A percentile compares a stretch with the other conserved stretches of the same genome.
phyloP scores from a whole-genome alignment of 2,888 invertebrate genomes.

The Epistrophella euchroma region DNA sequence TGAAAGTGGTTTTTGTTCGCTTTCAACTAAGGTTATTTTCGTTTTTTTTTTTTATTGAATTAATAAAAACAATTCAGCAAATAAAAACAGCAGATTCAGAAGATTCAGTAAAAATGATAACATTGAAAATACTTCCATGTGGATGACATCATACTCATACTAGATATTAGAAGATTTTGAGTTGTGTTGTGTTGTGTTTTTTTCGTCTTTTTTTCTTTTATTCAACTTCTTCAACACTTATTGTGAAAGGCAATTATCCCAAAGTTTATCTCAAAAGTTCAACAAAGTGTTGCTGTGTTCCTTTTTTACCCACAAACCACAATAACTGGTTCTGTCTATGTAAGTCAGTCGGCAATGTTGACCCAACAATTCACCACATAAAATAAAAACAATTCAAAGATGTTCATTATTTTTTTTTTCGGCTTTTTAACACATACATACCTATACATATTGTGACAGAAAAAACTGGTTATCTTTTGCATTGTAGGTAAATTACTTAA shows the following conservation, averaged over 20 bases:
- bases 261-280: slow-evolving; percentile 32
- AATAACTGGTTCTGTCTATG: slow-evolving; percentile 64
- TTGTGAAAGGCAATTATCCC: slow-evolving; percentile 34
- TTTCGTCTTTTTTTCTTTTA: neutral
- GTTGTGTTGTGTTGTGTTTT: neutral
- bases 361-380: slow-evolving; percentile 49
- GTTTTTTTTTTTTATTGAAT: neutral
- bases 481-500: slow-evolving; percentile 47
- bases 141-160: slow-evolving; percentile 27
- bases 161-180: slow-evolving; percentile 1
- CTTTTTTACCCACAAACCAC: slow-evolving; percentile 30
- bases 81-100: neutral
- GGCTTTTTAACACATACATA: neutral
- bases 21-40: neutral
- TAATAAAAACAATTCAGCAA: slow-evolving; percentile 6
- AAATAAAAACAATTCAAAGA: slow-evolving; percentile 50
- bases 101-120: slow-evolving; percentile 17
- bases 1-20: neutral
- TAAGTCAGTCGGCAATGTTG: slow-evolving; percentile 68
- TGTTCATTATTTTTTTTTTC: slow-evolving; percentile 16
- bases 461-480: slow-evolving; percentile 67
- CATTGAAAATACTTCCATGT: slow-evolving; percentile 20
- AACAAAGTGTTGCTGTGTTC: slow-evolving; percentile 43
- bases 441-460: slow-evolving; percentile 46
- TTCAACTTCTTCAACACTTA: slow-evolving; percentile 9